phyloP scores from a whole-genome alignment of 2,797 vertebrate genomes.

The Coendou prehensilis region DNA sequence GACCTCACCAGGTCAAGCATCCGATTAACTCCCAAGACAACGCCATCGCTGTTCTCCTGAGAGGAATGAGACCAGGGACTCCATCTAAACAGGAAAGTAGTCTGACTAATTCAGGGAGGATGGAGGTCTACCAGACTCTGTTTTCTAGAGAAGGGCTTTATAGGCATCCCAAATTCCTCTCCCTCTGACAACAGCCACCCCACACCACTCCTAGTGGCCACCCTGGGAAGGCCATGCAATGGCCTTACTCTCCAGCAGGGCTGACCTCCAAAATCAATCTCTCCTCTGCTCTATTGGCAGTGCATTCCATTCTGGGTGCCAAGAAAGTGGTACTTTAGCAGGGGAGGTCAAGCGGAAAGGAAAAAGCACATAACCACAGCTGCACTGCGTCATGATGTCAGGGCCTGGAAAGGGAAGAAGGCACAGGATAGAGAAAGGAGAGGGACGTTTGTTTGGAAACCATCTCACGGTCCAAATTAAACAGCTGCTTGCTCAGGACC shows the following conservation, averaged over 20 bases:
- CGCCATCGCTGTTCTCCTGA: not conserved
- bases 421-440: slow-evolving; percentile 31
- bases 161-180: slow-evolving; percentile 37
- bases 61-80: not conserved
- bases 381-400: slow-evolving; percentile 51
- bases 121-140: not conserved
- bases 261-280: slow-evolving; percentile 71
- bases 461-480: slow-evolving; percentile 70
- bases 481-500: slow-evolving; percentile 59
- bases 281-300: slow-evolving; percentile 65
- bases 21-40: slow-evolving; percentile 11
- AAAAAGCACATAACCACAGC: slow-evolving; percentile 73
- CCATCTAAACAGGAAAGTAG: not conserved
- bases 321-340: slow-evolving; percentile 74
- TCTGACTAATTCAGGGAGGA: slow-evolving; percentile 12
- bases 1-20: not conserved
- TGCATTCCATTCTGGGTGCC: slow-evolving; percentile 30
- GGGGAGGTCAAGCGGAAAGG: slow-evolving; percentile 67
- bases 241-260: not conserved
- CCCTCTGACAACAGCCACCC: slow-evolving; percentile 1
- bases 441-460: slow-evolving; percentile 73
- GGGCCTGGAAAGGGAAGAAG: slow-evolving; percentile 74
- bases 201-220: not conserved
- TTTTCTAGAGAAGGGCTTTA: slow-evolving; percentile 12
- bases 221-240: not conserved